phyloP scores from a whole-genome alignment of 2,113 vertebrate genomes.

The Hyaena hyaena region DNA sequence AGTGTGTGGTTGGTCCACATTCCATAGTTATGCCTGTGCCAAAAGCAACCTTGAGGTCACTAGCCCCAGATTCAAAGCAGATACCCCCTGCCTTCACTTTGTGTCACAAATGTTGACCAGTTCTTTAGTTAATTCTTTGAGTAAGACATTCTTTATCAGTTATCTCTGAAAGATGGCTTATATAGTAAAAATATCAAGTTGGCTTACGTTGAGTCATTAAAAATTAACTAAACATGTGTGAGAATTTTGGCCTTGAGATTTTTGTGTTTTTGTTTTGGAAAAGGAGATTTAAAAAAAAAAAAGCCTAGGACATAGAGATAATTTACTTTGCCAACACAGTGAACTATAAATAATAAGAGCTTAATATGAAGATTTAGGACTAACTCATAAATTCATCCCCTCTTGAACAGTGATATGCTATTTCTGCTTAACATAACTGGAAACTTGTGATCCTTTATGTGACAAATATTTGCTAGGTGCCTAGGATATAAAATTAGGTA shows the following conservation, averaged over 20 bases:
- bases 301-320: background rate
- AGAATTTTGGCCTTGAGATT: background rate
- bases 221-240: background rate
- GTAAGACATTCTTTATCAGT: background rate
- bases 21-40: background rate
- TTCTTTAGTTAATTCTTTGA: conserved; percentile 35
- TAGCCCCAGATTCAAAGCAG: background rate
- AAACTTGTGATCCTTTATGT: background rate
- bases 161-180: background rate
- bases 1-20: background rate
- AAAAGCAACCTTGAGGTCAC: background rate
- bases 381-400: background rate
- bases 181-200: background rate
- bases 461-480: background rate
- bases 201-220: background rate
- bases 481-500: background rate
- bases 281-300: background rate
- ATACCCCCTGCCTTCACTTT: background rate
- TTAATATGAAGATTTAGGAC: background rate
- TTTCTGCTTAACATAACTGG: background rate
- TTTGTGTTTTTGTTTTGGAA: background rate
- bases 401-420: background rate
- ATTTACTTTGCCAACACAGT: background rate
- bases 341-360: background rate
- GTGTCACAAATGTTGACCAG: background rate